phyloP scores from a whole-genome alignment of 2,888 invertebrate genomes.

The Myopa testacea region DNA sequence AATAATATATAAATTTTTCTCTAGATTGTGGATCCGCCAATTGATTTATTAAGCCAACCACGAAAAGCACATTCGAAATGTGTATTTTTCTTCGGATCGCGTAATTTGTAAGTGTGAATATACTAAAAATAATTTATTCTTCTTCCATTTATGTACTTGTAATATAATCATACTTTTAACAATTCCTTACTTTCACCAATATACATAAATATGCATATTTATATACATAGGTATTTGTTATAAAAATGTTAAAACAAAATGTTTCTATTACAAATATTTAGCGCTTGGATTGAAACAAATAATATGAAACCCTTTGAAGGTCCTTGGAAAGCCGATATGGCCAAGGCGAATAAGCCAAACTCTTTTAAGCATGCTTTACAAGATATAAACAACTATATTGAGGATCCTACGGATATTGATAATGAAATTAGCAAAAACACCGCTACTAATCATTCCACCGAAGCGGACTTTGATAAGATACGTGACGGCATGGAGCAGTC shows the following conservation, averaged over 20 bases:
- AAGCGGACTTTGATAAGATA: slow-evolving; percentile 79
- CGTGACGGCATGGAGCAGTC: slow-evolving; percentile 70
- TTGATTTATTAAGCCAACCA: slow-evolving; percentile 78
- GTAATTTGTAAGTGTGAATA: slow-evolving; percentile 84
- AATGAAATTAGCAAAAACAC: slow-evolving; percentile 59
- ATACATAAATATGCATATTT: no score
- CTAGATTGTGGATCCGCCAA: slow-evolving; percentile 80
- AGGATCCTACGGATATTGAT: slow-evolving; percentile 72
- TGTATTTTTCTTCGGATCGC: slow-evolving; percentile 94
- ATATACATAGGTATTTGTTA: no score
- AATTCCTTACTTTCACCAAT: neutral
- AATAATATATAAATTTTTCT: slow-evolving; percentile 14
- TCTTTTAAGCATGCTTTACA: slow-evolving; percentile 83
- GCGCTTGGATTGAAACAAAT: slow-evolving; percentile 90
- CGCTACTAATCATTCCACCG: slow-evolving; percentile 70
- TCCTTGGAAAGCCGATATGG: slow-evolving; percentile 79
- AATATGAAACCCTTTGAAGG: slow-evolving; percentile 86
- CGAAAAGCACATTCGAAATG: slow-evolving; percentile 84
- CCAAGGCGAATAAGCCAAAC: slow-evolving; percentile 79
- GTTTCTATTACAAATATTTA: slow-evolving; percentile 59
- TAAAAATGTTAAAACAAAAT: neutral
- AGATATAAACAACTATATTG: slow-evolving; percentile 83
- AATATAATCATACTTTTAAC: neutral
- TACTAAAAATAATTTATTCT: slow-evolving; percentile 16
- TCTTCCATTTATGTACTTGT: slow-evolving; percentile 41